These are phyloP conservation scores for Xanthia icteritia DNA, from an alignment of 2,888 invertebrate species.

Conservation along the genomic window DNA sequence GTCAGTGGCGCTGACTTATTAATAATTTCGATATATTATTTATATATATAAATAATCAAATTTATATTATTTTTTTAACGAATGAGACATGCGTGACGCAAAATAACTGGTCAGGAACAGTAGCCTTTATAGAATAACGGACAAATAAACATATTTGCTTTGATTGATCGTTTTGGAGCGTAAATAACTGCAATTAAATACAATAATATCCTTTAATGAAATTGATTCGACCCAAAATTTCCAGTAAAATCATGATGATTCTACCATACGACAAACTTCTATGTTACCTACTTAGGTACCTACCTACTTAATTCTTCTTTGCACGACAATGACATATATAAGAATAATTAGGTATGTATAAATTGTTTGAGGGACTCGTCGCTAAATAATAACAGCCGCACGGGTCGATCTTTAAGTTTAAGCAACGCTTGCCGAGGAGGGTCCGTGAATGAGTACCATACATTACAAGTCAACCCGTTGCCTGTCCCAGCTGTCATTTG, in stretches of 20 bases:
- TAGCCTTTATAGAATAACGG: background rate
- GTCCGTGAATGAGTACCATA: too few species aligned
- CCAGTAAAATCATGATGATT: background rate
- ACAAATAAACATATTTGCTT: background rate
- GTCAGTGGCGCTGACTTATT: conserved; percentile 28
- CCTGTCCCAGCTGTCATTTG: too few species aligned
- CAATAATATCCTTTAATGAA: too few species aligned
- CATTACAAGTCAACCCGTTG: too few species aligned
- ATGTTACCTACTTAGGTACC: background rate
- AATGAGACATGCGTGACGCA: conserved; percentile 20
- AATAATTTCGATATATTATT: conserved; percentile 18
- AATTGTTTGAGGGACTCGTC: too few species aligned
- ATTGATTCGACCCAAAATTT: background rate
- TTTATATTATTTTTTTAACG: background rate
- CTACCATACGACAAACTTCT: background rate
- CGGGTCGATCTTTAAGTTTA: too few species aligned
- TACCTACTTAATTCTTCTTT: background rate
- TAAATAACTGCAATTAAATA: background rate
- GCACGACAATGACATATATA: background rate
- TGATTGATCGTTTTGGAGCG: background rate
- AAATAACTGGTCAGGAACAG: conserved; percentile 10
- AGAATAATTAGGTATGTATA: background rate
- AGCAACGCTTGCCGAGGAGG: too few species aligned
- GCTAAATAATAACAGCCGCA: too few species aligned
- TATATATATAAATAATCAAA: background rate